Base-by-base conservation (phyloP, 2,113 vertebrate species). In the Albula glossodonta region DNA sequence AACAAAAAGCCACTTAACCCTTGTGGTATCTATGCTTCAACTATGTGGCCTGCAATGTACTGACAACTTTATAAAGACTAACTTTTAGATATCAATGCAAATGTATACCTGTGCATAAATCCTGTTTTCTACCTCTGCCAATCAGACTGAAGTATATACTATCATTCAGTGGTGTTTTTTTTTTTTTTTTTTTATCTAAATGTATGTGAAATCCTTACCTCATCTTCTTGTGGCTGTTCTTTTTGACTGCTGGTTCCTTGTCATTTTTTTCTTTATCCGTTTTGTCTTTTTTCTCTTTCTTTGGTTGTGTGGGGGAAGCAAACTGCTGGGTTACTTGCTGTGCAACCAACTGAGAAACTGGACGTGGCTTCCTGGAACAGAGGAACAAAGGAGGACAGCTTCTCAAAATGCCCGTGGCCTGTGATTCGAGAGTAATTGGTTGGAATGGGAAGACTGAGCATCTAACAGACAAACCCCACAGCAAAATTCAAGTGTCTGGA, bases 251-350 rank as follows among this genome's bases (percentile, higher is more conserved):
- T 48, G 96, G 94, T 96, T 99, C 98, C 90, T 97, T 97, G 95
- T 99, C 98, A 93, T 92, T 96, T 93, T 97, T 99, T 94, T 99
- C 98, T 93, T 97, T 97, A 94, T 99, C 98, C 82, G 97, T 96
- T 94, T 97, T 94, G 91, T 99, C 98, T 95, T 97, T 99, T 94
- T 98, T 99, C 92, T 99, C 98, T 95, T 99, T 99, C 93, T 99
- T 99, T 95, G 98, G 97, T 92, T 98, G 98, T 52, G 96, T 96
- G 91, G 98, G 98, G 89, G 98, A 96, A 93, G 98, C 96, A 49
- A 99, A 99, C 93, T 99, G 98, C 94, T 98, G 98, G 83, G 98
- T 96, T 95, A 98, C 98, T 95, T 99, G 98, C 94, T 99, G 98
- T 87, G 98, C 96, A 90, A 99, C 97, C 94, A 99, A 94, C 95